Evolutionary conservation across 2,797 vertebrate genomes (phyloP).

Genomic region (Remorina albescens): DNA sequence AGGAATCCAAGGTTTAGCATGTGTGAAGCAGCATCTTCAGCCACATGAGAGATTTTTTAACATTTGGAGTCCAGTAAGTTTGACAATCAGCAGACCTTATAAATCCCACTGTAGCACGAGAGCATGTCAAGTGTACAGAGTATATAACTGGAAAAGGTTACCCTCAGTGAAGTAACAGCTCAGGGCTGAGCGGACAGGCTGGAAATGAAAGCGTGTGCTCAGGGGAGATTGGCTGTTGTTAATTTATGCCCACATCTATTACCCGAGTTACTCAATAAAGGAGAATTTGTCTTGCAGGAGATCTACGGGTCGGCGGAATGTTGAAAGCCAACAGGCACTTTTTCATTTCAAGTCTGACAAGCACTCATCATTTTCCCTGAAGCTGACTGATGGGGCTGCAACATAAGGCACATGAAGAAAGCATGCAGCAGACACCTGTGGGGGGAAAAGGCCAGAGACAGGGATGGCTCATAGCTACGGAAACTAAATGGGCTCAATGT

Average conservation of each 20-base stretch:
- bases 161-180: slow-evolving; percentile 25
- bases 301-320: not conserved
- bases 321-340: not conserved
- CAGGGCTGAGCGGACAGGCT: slow-evolving; percentile 18
- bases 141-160: slow-evolving; percentile 49
- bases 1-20: not conserved
- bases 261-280: slow-evolving; percentile 19
- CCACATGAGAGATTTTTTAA: slow-evolving; percentile 39
- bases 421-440: not conserved
- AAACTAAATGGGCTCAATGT: not conserved
- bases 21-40: slow-evolving; percentile 1
- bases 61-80: not conserved
- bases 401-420: slow-evolving; percentile 4
- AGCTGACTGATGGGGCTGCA: slow-evolving; percentile 15
- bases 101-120: slow-evolving; percentile 21
- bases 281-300: not conserved
- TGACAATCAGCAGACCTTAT: slow-evolving; percentile 29
- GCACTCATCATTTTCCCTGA: not conserved
- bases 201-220: slow-evolving; percentile 23
- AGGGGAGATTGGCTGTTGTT: slow-evolving; percentile 4
- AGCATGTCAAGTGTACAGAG: slow-evolving; percentile 30
- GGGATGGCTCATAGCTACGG: not conserved
- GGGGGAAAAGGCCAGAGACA: not conserved
- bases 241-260: slow-evolving; percentile 35
- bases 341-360: slow-evolving; percentile 20